These are phyloP conservation scores for Phenganax subtilis DNA, from an alignment of 92 coral and sea anemone species.

Conservation along the genomic window DNA sequence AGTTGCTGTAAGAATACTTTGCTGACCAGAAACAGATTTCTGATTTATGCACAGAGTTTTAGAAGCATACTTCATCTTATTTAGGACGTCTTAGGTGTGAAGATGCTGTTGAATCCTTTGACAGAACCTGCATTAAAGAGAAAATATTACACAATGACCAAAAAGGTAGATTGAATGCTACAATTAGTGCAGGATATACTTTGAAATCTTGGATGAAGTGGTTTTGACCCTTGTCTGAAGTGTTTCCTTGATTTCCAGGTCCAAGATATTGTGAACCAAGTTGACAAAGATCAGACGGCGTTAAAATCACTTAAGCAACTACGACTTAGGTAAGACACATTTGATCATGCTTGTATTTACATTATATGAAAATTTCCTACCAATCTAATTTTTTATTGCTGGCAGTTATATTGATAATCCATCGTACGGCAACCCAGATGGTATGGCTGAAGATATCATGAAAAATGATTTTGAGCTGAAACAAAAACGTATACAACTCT, in stretches of 20 bases:
- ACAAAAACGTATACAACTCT: constrained; percentile 57
- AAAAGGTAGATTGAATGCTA: constrained; percentile 53
- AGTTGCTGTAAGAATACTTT: constrained; percentile 49
- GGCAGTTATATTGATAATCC: constrained; percentile 74
- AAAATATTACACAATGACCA: constrained; percentile 69
- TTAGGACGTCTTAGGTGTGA: constrained; percentile 72
- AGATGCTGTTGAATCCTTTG: constrained; percentile 60
- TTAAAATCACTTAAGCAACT: constrained; percentile 59
- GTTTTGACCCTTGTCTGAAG: not conserved
- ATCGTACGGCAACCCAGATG: constrained; percentile 76
- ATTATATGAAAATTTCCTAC: not conserved
- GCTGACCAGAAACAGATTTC: not conserved
- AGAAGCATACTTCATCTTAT: not conserved
- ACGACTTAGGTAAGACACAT: constrained; percentile 50
- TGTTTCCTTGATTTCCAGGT: constrained; percentile 36
- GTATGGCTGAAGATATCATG: constrained; percentile 62
- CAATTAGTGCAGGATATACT: not conserved
- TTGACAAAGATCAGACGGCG: constrained; percentile 60
- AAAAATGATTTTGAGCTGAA: constrained; percentile 68
- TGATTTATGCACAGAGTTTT: not conserved
- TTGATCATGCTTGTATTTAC: too few species aligned
- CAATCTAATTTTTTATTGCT: not conserved
- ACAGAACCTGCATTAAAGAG: constrained; percentile 92
- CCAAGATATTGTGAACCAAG: constrained; percentile 48
- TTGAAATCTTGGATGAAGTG: not conserved